A percentile compares a stretch with the other conserved stretches of the same genome.
phyloP scores from a whole-genome alignment of 2,797 vertebrate genomes.

The Halcyon smyrnensis region DNA sequence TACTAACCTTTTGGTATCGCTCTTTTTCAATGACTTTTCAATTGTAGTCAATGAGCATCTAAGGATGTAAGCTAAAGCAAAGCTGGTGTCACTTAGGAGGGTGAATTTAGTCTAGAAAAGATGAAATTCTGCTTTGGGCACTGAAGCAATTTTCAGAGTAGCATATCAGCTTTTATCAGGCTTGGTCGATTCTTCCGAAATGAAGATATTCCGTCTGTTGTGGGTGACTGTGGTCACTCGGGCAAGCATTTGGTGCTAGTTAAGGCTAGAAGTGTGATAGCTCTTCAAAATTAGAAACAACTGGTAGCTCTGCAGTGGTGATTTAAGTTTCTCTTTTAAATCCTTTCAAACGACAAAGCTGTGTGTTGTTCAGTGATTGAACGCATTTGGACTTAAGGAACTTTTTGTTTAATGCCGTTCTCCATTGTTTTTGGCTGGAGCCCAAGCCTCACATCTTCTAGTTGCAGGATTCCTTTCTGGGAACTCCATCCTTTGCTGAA shows the following conservation, averaged over 20 bases:
- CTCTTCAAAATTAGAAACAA: constrained; percentile 66
- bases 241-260: constrained; percentile 55
- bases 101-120: neutral
- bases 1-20: neutral
- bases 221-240: constrained; percentile 38
- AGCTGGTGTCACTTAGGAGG: neutral
- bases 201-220: constrained; percentile 7
- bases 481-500: constrained; percentile 70
- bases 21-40: constrained; percentile 1
- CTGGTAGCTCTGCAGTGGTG: constrained; percentile 66
- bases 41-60: constrained; percentile 2
- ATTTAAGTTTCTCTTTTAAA: constrained; percentile 59
- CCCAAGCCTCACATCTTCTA: constrained; percentile 81
- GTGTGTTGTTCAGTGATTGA: constrained; percentile 61
- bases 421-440: constrained; percentile 78
- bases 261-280: constrained; percentile 56
- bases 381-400: constrained; percentile 73
- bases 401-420: constrained; percentile 76
- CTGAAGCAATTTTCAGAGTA: constrained; percentile 16
- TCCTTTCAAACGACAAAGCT: constrained; percentile 65
- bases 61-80: neutral
- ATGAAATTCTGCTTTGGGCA: constrained; percentile 19
- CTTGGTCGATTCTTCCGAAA: neutral
- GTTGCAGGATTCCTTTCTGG: constrained; percentile 79
- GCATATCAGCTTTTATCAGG: neutral